These are phyloP conservation scores for Cheilosia impressa DNA, from an alignment of 2,888 invertebrate species.

Conservation along the genomic window DNA sequence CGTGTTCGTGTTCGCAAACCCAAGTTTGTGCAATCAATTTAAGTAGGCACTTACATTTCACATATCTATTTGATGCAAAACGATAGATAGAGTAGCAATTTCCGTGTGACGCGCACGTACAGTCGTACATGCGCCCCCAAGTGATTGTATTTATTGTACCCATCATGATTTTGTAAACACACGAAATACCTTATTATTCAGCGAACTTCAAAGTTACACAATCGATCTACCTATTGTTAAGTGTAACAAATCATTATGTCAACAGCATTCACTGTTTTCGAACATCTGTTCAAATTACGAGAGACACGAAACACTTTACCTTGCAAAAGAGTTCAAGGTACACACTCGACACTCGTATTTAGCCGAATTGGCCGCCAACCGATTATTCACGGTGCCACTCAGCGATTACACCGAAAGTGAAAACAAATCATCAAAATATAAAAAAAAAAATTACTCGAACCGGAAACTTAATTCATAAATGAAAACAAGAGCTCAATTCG, in stretches of 20 bases:
- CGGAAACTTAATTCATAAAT: conserved; percentile 55
- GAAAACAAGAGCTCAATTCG: conserved; percentile 51
- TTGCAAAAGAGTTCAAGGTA: conserved; percentile 19
- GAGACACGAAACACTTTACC: too few relatives aligned
- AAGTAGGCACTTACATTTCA: too few relatives aligned
- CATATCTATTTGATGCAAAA: background rate
- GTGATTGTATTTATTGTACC: background rate
- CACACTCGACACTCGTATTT: conserved; percentile 2
- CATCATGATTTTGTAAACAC: background rate
- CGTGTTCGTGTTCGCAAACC: too few relatives aligned
- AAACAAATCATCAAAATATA: conserved; percentile 38
- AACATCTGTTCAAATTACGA: conserved; percentile 25
- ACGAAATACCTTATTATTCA: background rate
- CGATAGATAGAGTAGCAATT: background rate
- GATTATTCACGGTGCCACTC: conserved; percentile 24
- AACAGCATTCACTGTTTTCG: conserved; percentile 14
- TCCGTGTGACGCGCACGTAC: background rate
- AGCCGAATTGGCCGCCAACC: conserved; percentile 29
- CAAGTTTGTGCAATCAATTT: too few relatives aligned
- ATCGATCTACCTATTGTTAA: background rate
- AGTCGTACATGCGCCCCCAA: background rate
- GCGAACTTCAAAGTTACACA: conserved; percentile 13
- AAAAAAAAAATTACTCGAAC: conserved; percentile 42
- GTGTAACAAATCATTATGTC: conserved; percentile 4
- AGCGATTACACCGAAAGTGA: conserved; percentile 51